Conservation (phyloP, 2,113 vertebrate genomes). For the Morone saxatilis region DNA sequence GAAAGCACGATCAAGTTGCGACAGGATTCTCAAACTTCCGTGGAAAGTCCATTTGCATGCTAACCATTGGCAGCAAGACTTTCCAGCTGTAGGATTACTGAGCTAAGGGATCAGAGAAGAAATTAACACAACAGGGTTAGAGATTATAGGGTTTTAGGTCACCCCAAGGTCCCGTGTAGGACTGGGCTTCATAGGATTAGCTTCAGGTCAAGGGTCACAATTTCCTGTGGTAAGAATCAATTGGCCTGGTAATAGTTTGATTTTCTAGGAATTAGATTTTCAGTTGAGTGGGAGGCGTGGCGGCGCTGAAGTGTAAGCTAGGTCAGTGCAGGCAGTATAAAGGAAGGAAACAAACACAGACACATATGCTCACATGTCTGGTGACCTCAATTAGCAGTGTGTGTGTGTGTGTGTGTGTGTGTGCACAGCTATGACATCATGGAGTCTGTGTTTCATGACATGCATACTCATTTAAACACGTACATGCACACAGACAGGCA, state of each 20-base stretch:
- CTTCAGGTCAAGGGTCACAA: conserved; percentile 13
- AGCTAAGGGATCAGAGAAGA: conserved; percentile 32
- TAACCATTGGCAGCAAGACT: conserved; percentile 16
- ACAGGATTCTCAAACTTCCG: conserved; percentile 9
- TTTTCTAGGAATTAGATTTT: conserved; percentile 33
- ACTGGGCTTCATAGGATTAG: conserved; percentile 54
- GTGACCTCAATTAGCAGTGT: conserved; percentile 50
- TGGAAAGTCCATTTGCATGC: conserved; percentile 17
- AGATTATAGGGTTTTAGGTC: conserved; percentile 60
- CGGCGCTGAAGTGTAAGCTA: conserved; percentile 3
- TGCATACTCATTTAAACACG: not conserved
- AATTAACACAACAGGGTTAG: conserved; percentile 26
- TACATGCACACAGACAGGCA: conserved; percentile 9
- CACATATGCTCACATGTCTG: conserved; percentile 29
- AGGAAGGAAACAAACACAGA: conserved; percentile 21
- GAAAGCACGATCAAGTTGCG: conserved; percentile 3
- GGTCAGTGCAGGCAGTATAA: conserved; percentile 44
- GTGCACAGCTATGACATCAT: conserved; percentile 61
- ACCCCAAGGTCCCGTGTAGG: not conserved
- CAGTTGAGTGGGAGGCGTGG: not conserved
- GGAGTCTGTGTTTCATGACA: conserved; percentile 58
- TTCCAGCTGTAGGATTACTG: conserved; percentile 20
- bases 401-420: not conserved
- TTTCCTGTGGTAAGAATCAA: conserved; percentile 34
- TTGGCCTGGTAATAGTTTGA: conserved; percentile 41